These are phyloP conservation scores for Grapholita molesta DNA, from an alignment of 1,140 invertebrate species.

Conservation along the genomic window DNA sequence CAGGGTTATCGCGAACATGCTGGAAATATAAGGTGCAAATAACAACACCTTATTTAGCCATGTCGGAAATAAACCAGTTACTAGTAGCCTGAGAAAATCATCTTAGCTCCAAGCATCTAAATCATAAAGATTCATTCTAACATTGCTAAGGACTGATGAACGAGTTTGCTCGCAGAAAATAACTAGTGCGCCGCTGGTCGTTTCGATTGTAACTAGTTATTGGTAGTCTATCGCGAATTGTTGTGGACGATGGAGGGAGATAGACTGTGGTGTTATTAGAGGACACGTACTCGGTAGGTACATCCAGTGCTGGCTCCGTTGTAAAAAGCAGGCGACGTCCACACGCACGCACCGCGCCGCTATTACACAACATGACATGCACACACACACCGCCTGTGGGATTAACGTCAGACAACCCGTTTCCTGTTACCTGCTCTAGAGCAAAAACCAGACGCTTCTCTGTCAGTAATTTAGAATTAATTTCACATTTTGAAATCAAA, in stretches of 20 bases:
- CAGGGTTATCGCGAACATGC: constrained; percentile 7
- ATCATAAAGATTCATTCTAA: constrained; percentile 59
- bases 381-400: constrained; percentile 38
- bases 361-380: constrained; percentile 43
- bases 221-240: constrained; percentile 29
- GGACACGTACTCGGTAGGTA: constrained; percentile 42
- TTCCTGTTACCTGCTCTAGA: constrained; percentile 66
- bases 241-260: constrained; percentile 31
- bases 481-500: constrained; percentile 54
- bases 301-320: constrained; percentile 31
- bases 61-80: constrained; percentile 62
- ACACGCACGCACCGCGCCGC: constrained; percentile 41
- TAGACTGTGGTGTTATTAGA: constrained; percentile 37
- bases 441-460: constrained; percentile 58
- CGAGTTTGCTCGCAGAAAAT: constrained; percentile 31
- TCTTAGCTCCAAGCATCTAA: constrained; percentile 49
- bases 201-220: constrained; percentile 21
- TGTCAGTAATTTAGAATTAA: constrained; percentile 66
- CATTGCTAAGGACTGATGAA: constrained; percentile 43
- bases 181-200: constrained; percentile 19
- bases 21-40: constrained; percentile 56
- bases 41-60: constrained; percentile 62
- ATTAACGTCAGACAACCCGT: constrained; percentile 68
- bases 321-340: constrained; percentile 51
- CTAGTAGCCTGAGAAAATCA: constrained; percentile 62